Evolutionary conservation across 2,797 vertebrate species (phyloP).

Genomic region (Tokudaia tokunoshimensis): DNA sequence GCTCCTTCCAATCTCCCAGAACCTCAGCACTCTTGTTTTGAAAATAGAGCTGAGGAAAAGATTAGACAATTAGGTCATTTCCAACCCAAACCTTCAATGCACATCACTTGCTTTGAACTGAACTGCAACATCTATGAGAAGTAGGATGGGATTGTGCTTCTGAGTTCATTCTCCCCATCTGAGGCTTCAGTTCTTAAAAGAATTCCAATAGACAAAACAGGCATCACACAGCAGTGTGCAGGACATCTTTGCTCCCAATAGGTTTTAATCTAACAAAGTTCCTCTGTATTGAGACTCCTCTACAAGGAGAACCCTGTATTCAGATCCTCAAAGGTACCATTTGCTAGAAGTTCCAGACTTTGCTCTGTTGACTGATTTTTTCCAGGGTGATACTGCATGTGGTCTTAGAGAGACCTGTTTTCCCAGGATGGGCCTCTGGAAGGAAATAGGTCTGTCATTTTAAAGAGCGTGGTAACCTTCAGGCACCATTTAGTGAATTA

Average conservation of each 20-base stretch:
- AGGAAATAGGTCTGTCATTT: conserved; percentile 50
- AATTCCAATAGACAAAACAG: not conserved
- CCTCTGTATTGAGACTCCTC: not conserved
- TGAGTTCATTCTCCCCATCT: not conserved
- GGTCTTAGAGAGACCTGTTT: not conserved
- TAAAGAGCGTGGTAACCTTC: conserved; percentile 63
- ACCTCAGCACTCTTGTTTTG: not conserved
- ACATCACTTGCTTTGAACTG: not conserved
- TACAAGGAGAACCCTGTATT: not conserved
- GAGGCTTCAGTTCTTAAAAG: not conserved
- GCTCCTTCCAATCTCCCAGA: not conserved
- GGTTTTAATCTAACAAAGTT: conserved; percentile 10
- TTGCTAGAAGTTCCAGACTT: not conserved
- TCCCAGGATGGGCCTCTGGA: not conserved
- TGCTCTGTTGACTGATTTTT: not conserved
- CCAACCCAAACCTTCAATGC: not conserved
- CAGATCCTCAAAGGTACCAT: not conserved
- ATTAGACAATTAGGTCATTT: not conserved
- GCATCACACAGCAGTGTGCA: not conserved
- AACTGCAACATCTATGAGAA: not conserved
- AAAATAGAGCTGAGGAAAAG: not conserved
- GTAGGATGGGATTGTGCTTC: not conserved
- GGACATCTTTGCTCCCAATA: not conserved
- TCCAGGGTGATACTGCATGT: not conserved
- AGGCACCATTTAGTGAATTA: conserved; percentile 77